Conservation (phyloP, 2,113 vertebrate species). For the Pycnonotus jocosus region DNA sequence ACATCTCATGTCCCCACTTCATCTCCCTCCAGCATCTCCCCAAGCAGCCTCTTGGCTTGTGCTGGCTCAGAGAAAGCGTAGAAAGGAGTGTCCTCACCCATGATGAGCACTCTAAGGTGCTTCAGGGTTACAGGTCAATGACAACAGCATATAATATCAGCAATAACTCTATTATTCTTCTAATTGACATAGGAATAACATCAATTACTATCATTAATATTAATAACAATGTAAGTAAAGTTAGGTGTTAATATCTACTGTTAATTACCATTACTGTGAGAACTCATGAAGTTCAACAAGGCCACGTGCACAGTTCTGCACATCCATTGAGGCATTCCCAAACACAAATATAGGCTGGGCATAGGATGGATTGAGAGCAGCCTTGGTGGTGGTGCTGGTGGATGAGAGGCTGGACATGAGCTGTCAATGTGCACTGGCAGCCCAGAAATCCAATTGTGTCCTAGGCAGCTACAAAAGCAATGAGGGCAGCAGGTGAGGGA, state of each 20-base stretch:
- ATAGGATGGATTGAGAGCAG: neutral
- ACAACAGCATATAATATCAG: neutral
- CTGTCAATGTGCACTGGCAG: neutral
- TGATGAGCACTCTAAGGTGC: neutral
- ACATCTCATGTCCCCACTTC: neutral
- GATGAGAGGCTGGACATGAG: neutral
- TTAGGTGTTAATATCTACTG: neutral
- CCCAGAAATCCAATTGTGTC: neutral
- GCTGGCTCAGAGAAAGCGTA: neutral
- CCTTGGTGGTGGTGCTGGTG: neutral
- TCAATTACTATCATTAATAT: neutral
- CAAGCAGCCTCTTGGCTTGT: neutral
- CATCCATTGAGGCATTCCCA: neutral
- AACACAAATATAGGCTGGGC: neutral
- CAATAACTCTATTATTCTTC: neutral
- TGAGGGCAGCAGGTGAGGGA: neutral
- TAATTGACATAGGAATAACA: neutral
- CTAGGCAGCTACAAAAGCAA: neutral
- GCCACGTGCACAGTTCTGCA: neutral
- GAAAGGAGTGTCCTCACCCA: neutral
- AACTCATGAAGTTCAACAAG: neutral
- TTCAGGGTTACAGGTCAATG: neutral
- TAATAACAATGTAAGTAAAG: neutral
- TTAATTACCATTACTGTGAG: neutral
- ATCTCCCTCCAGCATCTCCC: neutral